A percentile compares a stretch with the other conserved stretches of the same genome.
Conservation (phyloP, 2,113 vertebrate species). For the Aphyosemion australe region DNA sequence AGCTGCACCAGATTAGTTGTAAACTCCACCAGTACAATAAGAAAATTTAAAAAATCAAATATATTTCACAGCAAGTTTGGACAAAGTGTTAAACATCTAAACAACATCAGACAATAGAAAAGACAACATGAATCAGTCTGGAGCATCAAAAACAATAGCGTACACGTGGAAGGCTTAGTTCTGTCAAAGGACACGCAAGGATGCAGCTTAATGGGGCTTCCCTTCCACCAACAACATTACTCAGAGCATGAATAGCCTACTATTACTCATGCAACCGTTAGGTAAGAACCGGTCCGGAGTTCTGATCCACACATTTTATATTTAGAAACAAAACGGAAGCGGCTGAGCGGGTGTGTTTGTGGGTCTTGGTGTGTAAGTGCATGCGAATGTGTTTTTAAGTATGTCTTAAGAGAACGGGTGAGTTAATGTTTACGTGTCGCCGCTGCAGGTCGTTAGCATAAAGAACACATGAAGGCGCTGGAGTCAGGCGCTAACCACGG, state of each 20-base stretch:
- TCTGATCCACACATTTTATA: slow-evolving; percentile 21
- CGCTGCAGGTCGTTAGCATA: slow-evolving; percentile 31
- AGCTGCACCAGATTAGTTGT: no score
- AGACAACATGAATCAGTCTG: neutral
- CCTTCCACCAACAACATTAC: slow-evolving; percentile 35
- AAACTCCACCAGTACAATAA: no score
- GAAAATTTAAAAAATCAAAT: no score
- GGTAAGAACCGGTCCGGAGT: slow-evolving; percentile 32
- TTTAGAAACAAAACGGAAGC: slow-evolving; percentile 27
- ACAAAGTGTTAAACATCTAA: no score
- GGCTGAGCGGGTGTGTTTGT: slow-evolving; percentile 33
- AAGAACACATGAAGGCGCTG: slow-evolving; percentile 9
- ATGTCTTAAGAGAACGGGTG: slow-evolving; percentile 21
- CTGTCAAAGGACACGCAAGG: slow-evolving; percentile 36
- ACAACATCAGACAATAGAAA: neutral
- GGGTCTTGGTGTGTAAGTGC: slow-evolving; percentile 37
- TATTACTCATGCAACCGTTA: slow-evolving; percentile 41
- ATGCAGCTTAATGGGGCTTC: slow-evolving; percentile 37
- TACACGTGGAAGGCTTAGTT: slow-evolving; percentile 41
- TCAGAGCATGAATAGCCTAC: slow-evolving; percentile 41
- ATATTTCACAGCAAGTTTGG: no score
- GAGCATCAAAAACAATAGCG: slow-evolving; percentile 32
- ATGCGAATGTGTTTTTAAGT: slow-evolving; percentile 53
- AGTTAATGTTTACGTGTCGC: slow-evolving; percentile 62
- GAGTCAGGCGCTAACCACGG: slow-evolving; percentile 4